Evolutionary conservation across 1,140 invertebrate species (phyloP).

Genomic region (Brachionus plicatilis): DNA sequence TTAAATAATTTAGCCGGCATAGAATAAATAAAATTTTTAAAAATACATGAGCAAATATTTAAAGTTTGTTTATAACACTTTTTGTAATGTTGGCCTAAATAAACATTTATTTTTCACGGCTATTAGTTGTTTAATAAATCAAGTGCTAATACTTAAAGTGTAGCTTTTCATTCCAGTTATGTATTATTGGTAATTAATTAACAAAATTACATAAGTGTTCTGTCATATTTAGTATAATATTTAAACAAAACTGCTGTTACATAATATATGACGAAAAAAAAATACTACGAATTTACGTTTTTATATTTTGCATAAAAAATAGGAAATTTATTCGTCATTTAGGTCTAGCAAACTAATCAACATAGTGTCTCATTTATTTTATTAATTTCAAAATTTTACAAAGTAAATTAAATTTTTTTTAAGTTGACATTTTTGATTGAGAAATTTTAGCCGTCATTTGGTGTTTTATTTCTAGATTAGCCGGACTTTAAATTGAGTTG

Average conservation of each 20-base stretch:
- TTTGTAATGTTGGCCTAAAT: not conserved
- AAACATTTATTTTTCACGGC: not conserved
- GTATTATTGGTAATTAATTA: not conserved
- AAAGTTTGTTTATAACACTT: not conserved
- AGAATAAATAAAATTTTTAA: not conserved
- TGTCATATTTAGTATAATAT: not conserved
- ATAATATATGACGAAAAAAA: not conserved
- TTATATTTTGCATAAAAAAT: no score
- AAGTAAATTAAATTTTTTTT: no score
- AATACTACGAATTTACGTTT: no score
- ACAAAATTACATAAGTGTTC: not conserved
- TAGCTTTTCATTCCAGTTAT: not conserved
- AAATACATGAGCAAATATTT: not conserved
- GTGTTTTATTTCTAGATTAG: no score
- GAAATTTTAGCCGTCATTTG: no score
- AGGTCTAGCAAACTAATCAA: no score
- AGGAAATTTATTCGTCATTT: no score
- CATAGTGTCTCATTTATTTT: no score
- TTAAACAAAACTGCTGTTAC: not conserved
- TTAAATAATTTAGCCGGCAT: not conserved
- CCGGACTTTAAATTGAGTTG: no score
- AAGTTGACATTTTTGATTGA: no score
- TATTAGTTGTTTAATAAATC: not conserved
- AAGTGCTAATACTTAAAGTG: not conserved
- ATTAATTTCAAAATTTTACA: no score